A percentile compares a stretch with the other conserved stretches of the same genome.
Conservation (phyloP, 2,797 vertebrate species). For the Pangasius larnaudii region DNA sequence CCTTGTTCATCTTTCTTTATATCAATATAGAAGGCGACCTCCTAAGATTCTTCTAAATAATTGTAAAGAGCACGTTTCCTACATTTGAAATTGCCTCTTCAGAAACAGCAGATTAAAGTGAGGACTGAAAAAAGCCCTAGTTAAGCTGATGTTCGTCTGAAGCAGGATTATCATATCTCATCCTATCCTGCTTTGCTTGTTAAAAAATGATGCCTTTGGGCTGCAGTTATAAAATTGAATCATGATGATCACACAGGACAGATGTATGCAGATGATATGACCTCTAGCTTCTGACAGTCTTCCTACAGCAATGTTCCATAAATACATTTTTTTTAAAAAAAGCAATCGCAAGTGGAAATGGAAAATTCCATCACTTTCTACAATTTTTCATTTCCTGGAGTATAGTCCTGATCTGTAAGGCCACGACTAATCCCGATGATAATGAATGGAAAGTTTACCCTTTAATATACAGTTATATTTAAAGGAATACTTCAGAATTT, state of each 20-base stretch:
- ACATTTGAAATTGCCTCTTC: neutral
- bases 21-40: neutral
- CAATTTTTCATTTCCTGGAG: neutral
- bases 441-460: neutral
- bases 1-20: neutral
- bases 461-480: neutral
- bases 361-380: neutral
- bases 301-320: neutral
- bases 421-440: neutral
- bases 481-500: neutral
- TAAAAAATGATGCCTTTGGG: neutral
- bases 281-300: neutral
- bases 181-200: neutral
- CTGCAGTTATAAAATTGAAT: constrained; percentile 5
- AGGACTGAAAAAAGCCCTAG: neutral
- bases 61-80: neutral
- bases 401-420: neutral
- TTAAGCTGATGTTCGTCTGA: neutral
- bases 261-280: constrained; percentile 20
- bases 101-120: neutral
- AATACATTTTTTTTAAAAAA: neutral
- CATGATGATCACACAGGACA: constrained; percentile 14
- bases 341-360: neutral
- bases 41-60: neutral
- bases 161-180: constrained; percentile 12